Conservation (phyloP, 2,888 invertebrate genomes). For the Athalia rosae region DNA sequence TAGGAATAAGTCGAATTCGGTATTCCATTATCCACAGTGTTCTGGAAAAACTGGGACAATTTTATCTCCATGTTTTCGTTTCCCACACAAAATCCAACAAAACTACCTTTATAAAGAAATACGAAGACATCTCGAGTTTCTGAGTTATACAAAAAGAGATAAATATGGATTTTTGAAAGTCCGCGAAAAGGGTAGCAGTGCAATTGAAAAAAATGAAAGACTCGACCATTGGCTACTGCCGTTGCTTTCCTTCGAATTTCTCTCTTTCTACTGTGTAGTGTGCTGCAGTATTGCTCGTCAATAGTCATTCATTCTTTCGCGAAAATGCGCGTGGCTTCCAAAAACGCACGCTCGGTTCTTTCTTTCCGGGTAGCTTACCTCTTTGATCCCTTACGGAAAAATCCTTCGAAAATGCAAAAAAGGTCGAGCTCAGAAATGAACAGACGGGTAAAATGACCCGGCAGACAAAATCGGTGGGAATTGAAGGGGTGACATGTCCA, state of each 20-base stretch:
- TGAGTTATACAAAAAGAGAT: not conserved
- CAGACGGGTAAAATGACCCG: conserved; percentile 54
- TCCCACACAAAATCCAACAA: conserved; percentile 7
- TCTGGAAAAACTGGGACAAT: not conserved
- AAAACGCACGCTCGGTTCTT: conserved; percentile 56
- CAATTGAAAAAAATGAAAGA: conserved; percentile 3
- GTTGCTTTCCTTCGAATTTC: conserved; percentile 50
- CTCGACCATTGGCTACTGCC: conserved; percentile 29
- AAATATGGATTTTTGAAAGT: conserved; percentile 29
- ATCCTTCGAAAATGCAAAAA: conserved; percentile 60
- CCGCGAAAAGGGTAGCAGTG: conserved; percentile 28
- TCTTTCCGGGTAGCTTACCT: conserved; percentile 58
- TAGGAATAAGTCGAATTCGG: not conserved
- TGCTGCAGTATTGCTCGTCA: conserved; percentile 26
- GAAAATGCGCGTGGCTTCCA: conserved; percentile 61
- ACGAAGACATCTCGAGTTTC: conserved; percentile 25
- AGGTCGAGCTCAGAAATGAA: conserved; percentile 55
- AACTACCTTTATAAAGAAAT: conserved; percentile 34
- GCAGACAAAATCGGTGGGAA: conserved; percentile 64
- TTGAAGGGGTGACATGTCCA: conserved; percentile 72
- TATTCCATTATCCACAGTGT: not conserved
- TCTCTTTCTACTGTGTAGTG: conserved; percentile 49
- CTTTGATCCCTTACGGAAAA: conserved; percentile 62
- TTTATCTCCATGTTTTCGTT: conserved; percentile 35
- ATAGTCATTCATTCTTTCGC: conserved; percentile 46